These are phyloP conservation scores for Drosophila sproati DNA, from an alignment of 1,140 invertebrate species.

Conservation along the genomic window DNA sequence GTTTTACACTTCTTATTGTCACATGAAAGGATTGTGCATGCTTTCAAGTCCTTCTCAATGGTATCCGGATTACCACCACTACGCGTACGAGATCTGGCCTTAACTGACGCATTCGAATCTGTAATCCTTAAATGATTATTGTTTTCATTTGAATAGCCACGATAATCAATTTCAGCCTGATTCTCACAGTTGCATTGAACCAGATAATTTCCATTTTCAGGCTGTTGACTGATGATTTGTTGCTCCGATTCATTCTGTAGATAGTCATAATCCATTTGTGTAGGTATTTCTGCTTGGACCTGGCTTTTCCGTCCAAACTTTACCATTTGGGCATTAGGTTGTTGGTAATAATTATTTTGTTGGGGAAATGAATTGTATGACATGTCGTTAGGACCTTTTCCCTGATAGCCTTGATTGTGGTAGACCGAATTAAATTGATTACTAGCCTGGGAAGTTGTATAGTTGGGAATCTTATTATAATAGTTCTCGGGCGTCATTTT, in stretches of 20 bases:
- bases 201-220: too few relatives aligned
- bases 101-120: neutral
- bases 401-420: too few relatives aligned
- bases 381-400: neutral
- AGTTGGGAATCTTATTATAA: neutral
- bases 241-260: neutral
- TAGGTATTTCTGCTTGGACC: neutral
- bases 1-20: neutral
- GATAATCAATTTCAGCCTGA: too few relatives aligned
- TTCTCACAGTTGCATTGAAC: too few relatives aligned
- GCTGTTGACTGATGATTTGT: too few relatives aligned
- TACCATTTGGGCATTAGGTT: neutral
- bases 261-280: neutral
- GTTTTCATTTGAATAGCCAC: too few relatives aligned
- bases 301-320: neutral
- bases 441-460: neutral
- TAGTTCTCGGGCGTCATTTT: neutral
- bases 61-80: constrained; percentile 7
- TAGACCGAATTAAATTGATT: too few relatives aligned
- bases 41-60: neutral
- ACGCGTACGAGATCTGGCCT: neutral
- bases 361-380: neutral
- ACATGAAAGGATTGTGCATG: neutral
- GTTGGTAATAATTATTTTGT: neutral
- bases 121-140: neutral